Evolutionary conservation across 2,888 invertebrate species (phyloP).

Genomic region (Torymus aiolomorphi): DNA sequence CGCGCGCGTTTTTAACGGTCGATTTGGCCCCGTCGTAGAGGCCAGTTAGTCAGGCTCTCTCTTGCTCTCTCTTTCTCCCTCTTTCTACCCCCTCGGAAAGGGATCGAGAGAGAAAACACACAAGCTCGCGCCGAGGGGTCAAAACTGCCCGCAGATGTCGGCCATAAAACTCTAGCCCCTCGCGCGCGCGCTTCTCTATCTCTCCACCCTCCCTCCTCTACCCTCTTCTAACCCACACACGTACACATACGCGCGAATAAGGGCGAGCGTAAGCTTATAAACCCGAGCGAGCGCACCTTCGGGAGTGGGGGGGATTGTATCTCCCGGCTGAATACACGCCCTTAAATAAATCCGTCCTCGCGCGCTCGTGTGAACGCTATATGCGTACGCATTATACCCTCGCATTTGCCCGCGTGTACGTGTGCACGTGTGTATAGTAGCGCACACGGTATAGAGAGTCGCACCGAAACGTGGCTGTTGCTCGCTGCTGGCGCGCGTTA

Average conservation of each 20-base stretch:
- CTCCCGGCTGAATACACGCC: conserved; percentile 70
- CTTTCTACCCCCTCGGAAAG: conserved; percentile 2
- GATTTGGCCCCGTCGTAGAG: conserved; percentile 67
- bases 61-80: not conserved
- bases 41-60: too few species aligned
- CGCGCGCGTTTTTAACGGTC: conserved; percentile 72
- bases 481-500: too few species aligned
- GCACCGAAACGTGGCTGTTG: too few species aligned
- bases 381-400: not conserved
- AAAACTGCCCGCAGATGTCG: conserved; percentile 75
- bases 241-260: too few species aligned
- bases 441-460: too few species aligned
- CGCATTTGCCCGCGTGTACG: too few species aligned
- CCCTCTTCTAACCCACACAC: too few species aligned
- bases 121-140: conserved; percentile 69
- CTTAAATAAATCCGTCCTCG: conserved; percentile 71
- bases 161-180: conserved; percentile 67
- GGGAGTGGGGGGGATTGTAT: conserved; percentile 63
- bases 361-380: not conserved
- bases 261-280: not conserved
- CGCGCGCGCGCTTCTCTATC: not conserved
- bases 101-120: not conserved
- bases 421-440: too few species aligned
- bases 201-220: too few species aligned
- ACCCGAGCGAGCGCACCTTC: not conserved